Evolutionary conservation across 1,140 invertebrate species (phyloP).

Genomic region (Scaptomyza montana): DNA sequence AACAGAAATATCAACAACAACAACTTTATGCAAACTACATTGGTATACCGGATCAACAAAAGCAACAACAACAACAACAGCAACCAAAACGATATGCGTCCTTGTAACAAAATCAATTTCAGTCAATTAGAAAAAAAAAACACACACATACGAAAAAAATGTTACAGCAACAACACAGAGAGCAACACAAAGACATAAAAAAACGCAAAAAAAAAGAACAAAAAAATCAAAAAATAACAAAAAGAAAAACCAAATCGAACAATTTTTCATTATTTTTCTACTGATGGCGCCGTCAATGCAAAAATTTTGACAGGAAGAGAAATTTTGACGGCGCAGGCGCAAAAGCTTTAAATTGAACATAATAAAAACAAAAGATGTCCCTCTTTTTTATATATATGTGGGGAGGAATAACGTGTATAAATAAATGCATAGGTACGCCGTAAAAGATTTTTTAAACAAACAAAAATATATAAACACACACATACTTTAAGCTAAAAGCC

Average conservation of each 20-base stretch:
- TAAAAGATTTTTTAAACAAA: conserved; percentile 60
- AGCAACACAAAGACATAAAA: conserved; percentile 49
- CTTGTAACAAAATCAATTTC: conserved; percentile 83
- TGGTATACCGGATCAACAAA: conserved; percentile 69
- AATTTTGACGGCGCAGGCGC: conserved; percentile 67
- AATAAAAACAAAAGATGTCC: conserved; percentile 52
- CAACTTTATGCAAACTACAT: conserved; percentile 40
- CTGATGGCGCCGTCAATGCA: conserved; percentile 59
- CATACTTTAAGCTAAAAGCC: conserved; percentile 54
- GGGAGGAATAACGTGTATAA: conserved; percentile 44
- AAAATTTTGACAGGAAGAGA: background rate
- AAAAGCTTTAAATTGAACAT: conserved; percentile 80
- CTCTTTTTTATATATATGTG: conserved; percentile 56
- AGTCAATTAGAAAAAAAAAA: conserved; percentile 72
- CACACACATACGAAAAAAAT: conserved; percentile 40
- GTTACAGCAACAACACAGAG: conserved; percentile 47
- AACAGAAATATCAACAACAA: conserved; percentile 6
- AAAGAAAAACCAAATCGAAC: conserved; percentile 34
- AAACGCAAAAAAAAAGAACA: conserved; percentile 36
- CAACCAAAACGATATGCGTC: conserved; percentile 66
- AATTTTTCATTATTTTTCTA: conserved; percentile 80
- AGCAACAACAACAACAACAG: conserved; percentile 28
- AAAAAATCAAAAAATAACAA: conserved; percentile 3
- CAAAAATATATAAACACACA: conserved; percentile 33
- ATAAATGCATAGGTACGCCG: conserved; percentile 55